Percentiles rank a stretch among this genome's conserved stretches.
phyloP scores from a whole-genome alignment of 2,113 vertebrate genomes.

The Petrocephalus microphthalmus region DNA sequence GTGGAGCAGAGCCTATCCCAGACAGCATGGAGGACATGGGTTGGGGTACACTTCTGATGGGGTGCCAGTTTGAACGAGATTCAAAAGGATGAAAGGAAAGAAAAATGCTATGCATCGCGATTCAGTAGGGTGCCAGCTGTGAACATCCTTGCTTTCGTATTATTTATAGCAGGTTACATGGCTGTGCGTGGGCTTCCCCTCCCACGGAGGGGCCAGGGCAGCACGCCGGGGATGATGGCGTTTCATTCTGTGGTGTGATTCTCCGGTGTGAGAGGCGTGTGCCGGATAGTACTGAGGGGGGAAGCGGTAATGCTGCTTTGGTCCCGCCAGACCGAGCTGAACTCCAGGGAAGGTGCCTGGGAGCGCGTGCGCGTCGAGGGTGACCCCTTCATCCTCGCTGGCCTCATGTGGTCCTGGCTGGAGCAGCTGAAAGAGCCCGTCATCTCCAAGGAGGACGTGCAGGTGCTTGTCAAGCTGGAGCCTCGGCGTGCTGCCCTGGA shows the following conservation, averaged over 20 bases:
- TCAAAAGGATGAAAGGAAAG: neutral
- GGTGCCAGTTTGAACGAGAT: neutral
- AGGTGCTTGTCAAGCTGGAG: slow-evolving; percentile 55
- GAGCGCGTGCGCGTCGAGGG: slow-evolving; percentile 78
- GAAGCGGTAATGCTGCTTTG: neutral
- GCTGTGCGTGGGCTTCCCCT: neutral
- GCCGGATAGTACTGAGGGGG: neutral
- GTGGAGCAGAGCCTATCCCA: no score
- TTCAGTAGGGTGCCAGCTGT: neutral
- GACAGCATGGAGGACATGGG: neutral
- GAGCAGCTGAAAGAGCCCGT: slow-evolving; percentile 89
- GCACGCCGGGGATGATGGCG: neutral
- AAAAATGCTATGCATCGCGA: neutral
- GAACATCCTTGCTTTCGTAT: neutral
- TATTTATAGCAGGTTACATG: neutral
- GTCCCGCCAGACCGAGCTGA: slow-evolving; percentile 77
- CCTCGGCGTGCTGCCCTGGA: slow-evolving; percentile 65
- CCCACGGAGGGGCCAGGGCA: neutral
- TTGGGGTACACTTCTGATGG: neutral
- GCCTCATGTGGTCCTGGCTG: slow-evolving; percentile 96
- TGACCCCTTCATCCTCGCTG: slow-evolving; percentile 78
- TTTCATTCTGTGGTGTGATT: neutral
- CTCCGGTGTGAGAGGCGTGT: neutral
- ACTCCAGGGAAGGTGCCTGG: slow-evolving; percentile 85
- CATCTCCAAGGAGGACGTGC: slow-evolving; percentile 70